phyloP scores from a whole-genome alignment of 2,113 vertebrate species.

The Trematomus loennbergii region DNA sequence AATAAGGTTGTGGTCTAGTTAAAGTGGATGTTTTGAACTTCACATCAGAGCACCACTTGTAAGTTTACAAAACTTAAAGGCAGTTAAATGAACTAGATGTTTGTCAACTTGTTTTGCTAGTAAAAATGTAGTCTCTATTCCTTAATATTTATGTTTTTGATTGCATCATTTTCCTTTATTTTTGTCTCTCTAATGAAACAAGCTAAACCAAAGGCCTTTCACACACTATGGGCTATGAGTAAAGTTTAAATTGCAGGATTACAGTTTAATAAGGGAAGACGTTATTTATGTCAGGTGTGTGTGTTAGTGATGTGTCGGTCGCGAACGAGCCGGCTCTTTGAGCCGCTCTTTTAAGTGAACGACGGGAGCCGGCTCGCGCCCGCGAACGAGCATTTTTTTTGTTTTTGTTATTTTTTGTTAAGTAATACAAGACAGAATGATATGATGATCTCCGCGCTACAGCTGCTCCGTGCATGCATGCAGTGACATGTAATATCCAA shows the following conservation, averaged over 20 bases:
- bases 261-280: background rate
- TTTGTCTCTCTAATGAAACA: background rate
- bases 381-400: too few species aligned
- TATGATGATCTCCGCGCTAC: too few species aligned
- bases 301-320: too few species aligned
- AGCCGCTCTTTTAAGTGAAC: too few species aligned
- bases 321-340: too few species aligned
- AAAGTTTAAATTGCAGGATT: constrained; percentile 16
- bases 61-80: background rate
- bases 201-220: background rate
- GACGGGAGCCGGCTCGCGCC: too few species aligned
- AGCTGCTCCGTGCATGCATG: too few species aligned
- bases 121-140: background rate
- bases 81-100: background rate
- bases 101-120: background rate
- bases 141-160: background rate
- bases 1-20: too few species aligned
- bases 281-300: too few species aligned
- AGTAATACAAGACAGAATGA: too few species aligned
- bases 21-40: background rate
- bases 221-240: background rate
- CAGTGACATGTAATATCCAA: too few species aligned
- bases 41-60: background rate
- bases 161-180: background rate
- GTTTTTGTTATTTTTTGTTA: too few species aligned